Conservation (phyloP, 2,113 vertebrate species). For the Alces alces region DNA sequence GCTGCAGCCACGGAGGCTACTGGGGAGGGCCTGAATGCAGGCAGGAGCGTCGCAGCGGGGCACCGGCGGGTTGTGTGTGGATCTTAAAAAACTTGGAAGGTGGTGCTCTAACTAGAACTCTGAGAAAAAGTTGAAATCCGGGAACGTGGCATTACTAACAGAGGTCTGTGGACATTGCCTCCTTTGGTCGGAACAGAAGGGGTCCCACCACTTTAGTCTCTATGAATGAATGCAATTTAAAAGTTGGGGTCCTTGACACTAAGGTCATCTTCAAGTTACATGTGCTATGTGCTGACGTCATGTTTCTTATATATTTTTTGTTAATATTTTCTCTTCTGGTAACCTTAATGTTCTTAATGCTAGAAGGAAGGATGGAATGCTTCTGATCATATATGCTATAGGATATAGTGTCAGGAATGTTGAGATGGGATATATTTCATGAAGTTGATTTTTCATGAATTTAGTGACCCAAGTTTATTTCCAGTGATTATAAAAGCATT, state of each 20-base stretch:
- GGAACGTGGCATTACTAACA: neutral
- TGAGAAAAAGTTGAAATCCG: neutral
- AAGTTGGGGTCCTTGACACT: neutral
- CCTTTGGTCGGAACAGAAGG: neutral
- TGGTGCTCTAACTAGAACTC: neutral
- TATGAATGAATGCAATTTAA: neutral
- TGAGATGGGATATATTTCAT: neutral
- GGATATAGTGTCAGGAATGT: neutral
- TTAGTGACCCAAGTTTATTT: neutral
- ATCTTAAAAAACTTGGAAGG: neutral
- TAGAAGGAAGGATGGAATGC: neutral
- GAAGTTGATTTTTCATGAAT: neutral
- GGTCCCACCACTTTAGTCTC: neutral
- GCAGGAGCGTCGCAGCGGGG: neutral
- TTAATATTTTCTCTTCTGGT: neutral
- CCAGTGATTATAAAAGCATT: neutral
- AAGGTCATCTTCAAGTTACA: neutral
- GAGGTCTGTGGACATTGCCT: neutral
- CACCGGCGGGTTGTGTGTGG: neutral
- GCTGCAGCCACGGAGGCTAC: neutral
- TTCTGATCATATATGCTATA: neutral
- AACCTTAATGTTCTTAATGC: neutral
- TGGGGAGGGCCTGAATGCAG: neutral
- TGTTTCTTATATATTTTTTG: neutral
- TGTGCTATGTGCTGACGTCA: neutral